A percentile compares a stretch with the other conserved stretches of the same genome.
Evolutionary conservation across 2,888 invertebrate species (phyloP).

Genomic region (Cephus sareptanus): DNA sequence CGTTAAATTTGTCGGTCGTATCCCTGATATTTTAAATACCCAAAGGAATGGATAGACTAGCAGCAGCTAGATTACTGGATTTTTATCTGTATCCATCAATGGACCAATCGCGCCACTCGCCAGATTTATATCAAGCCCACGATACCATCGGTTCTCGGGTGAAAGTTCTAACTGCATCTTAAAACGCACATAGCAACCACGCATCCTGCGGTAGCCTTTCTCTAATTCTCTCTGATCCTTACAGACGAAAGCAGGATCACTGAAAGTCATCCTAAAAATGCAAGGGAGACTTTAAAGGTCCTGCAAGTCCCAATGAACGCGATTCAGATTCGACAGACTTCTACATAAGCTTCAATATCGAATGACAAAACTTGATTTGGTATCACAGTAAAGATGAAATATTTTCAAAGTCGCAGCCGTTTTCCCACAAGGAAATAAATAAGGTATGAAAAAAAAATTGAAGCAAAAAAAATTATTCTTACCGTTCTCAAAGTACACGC

Average conservation of each 20-base stretch:
- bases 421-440: not conserved
- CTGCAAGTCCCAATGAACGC: not conserved
- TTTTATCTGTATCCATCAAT: not conserved
- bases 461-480: not conserved
- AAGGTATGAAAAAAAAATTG: not conserved
- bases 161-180: not conserved
- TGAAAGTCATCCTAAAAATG: too few relatives aligned
- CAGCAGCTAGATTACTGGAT: not conserved
- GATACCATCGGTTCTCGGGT: not conserved
- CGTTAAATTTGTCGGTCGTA: conserved; percentile 49
- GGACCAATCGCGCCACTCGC: not conserved
- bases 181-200: not conserved
- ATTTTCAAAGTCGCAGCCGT: not conserved
- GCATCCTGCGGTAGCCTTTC: not conserved
- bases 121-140: not conserved
- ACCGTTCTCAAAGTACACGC: not conserved
- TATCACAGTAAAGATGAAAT: not conserved
- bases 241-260: too few relatives aligned
- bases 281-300: not conserved
- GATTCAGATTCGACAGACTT: not conserved
- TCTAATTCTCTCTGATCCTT: too few relatives aligned
- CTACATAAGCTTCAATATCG: not conserved
- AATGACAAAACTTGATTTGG: not conserved
- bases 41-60: not conserved
- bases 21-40: conserved; percentile 7